These are phyloP conservation scores for Philaenus spumarius DNA, from an alignment of 1,140 invertebrate genomes.

Conservation along the genomic window DNA sequence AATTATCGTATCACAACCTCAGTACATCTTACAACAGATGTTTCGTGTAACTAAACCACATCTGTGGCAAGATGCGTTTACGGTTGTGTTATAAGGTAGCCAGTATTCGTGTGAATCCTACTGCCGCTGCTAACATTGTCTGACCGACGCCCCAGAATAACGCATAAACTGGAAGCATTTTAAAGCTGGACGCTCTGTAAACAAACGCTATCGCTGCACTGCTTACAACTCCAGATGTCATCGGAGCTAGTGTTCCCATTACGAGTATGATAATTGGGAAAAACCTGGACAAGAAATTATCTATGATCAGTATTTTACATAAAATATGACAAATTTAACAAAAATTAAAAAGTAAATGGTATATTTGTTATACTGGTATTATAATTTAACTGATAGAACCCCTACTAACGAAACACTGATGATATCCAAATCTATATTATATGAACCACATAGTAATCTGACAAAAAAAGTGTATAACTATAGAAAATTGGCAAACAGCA, in stretches of 20 bases:
- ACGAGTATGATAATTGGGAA: conserved; percentile 80
- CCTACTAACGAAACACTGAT: too few species aligned
- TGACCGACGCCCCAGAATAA: conserved; percentile 91
- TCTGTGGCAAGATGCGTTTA: too few species aligned
- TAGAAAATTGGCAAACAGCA: too few species aligned
- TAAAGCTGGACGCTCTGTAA: conserved; percentile 77
- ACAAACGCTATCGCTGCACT: conserved; percentile 92
- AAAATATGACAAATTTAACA: not conserved
- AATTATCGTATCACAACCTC: too few species aligned
- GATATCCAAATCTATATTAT: too few species aligned
- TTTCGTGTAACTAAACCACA: too few species aligned
- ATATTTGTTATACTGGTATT: too few species aligned
- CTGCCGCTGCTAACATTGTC: conserved; percentile 76
- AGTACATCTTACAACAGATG: too few species aligned
- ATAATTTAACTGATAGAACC: too few species aligned
- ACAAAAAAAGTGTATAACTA: too few species aligned
- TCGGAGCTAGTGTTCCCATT: conserved; percentile 79
- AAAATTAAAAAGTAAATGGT: too few species aligned
- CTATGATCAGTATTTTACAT: not conserved
- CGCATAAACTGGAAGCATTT: conserved; percentile 84
- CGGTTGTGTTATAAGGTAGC: conserved; percentile 68
- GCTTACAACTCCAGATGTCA: conserved; percentile 80
- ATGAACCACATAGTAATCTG: too few species aligned
- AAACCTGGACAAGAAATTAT: conserved; percentile 47
- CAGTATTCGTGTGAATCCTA: conserved; percentile 87